Base-by-base conservation (phyloP, 2,113 vertebrate genomes). In the Setophaga coronata region DNA sequence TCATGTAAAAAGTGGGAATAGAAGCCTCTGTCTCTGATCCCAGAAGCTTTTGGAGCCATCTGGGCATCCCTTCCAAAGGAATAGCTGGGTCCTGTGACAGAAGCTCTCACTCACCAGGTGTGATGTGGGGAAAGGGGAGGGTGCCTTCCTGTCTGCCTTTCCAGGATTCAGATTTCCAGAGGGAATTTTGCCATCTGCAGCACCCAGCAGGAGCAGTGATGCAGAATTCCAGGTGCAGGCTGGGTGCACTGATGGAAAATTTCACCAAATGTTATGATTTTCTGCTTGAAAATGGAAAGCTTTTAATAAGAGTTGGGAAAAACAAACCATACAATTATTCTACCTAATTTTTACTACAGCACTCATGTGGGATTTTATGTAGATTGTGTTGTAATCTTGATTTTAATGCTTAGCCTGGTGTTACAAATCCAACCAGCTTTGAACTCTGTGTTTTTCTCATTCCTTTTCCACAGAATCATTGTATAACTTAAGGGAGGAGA, bases 401-500 rank as follows among this genome's bases (percentile, higher is more conserved):
- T 90, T 89, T 38, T 66, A 19, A 3, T 40, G 16, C 71, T 95
- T 72, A 29, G n/a, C n/a, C 43, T 67, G 60, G 16, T 76, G 14
- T 12, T 57, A 14, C 8, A 77, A 78, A 66, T 69, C 33, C 56
- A 54, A 66, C 53, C 1, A 6, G 38, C 13, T 66, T 94, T 79
- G 65, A 56, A 82, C 23, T 71, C 19, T 84, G 8, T 11, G 29
- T 82, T 54, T 29, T 81, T 91, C 66, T 91, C 33, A 7, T 95
- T 97, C 87, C 69, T 86, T 92, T 89, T 60, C 79, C 82, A 92
- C 95, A 99, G 99, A 99, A 70, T 99, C 94, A 19, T 91, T 98
- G 25, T 99, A 99, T 89, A 99, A 99, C 91, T 97, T 99, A 90
- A 93, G 98, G 93, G 99, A 99, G 95, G 99, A 99, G 95, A 99